Base-by-base conservation (phyloP, 2,113 vertebrate species). In the Psephotus haematonotus region DNA sequence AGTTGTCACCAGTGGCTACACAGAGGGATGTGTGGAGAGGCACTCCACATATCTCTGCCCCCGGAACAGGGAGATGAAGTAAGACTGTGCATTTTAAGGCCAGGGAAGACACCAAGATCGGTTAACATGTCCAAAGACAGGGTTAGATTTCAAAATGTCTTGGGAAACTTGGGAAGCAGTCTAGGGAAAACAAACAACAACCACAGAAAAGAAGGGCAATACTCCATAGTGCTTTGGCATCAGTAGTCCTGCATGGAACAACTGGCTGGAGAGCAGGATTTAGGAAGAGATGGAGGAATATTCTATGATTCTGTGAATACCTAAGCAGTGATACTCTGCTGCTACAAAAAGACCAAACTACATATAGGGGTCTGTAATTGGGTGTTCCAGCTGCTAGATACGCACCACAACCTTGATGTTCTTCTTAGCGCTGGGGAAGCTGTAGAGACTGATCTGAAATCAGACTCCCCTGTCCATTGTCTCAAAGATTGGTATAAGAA, bases 51-150 rank as follows among this genome's bases (percentile, higher is more conserved):
- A 20, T 1, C 1, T 12, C 33, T 52, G 47, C 33, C 33, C 29
- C 0, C 0, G 28, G 28, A 81, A 20, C 7, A 11, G 52, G 44
- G 8, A 22, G 37, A 28, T 35, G 10, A 37, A 57, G 33, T 31
- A 31, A 28, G 23, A 71, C 37, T 4, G 16, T 14, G 17, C 10
- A 6, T 52, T 81, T 82, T 35, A 52, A 67, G 67, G 46, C 17
- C 24, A 10, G 25, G 33, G 53, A 50, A 52, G 60, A 39, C 17
- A 20, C 25, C 15, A 57, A 74, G 29, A 11, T 24, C 33, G 33
- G 49, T 80, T 59, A 33, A 22, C 9, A 19, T 13, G 3, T 43
- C 55, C 35, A 75, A 69, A 69, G 22, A 37, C 29, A 52, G 8
- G 13, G 22, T 20, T 69, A 39, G 5, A 37, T 46, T 52, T 68